Percentiles rank a stretch among this genome's conserved stretches.
These are phyloP conservation scores for Drosophila siamana DNA, from an alignment of 2,888 invertebrate genomes.

Conservation along the genomic window DNA sequence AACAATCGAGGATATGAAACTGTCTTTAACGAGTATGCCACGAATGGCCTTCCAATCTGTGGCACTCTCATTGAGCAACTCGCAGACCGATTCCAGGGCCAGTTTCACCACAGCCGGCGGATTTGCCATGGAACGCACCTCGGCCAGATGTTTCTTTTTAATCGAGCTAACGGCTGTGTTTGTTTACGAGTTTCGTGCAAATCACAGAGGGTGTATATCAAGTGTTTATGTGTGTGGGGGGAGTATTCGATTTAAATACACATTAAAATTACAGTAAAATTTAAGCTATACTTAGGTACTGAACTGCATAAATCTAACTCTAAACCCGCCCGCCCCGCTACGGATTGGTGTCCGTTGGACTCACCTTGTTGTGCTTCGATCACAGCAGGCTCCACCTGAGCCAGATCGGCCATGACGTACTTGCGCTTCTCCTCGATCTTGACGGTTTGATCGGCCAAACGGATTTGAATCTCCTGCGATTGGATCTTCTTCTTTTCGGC, in stretches of 20 bases:
- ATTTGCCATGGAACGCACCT: slow-evolving; percentile 97
- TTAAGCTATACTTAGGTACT: slow-evolving; percentile 34
- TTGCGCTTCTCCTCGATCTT: slow-evolving; percentile 97
- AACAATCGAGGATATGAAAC: slow-evolving; percentile 97
- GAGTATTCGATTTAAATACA: slow-evolving; percentile 44
- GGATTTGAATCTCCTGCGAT: slow-evolving; percentile 97
- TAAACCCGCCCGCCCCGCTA: slow-evolving; percentile 15
- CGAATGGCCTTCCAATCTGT: slow-evolving; percentile 97
- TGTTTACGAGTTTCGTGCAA: slow-evolving; percentile 19
- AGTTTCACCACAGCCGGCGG: slow-evolving; percentile 96
- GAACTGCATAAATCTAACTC: slow-evolving; percentile 18
- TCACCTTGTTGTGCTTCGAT: slow-evolving; percentile 98
- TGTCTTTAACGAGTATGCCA: slow-evolving; percentile 96
- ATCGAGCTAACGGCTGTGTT: slow-evolving; percentile 94
- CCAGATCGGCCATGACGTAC: slow-evolving; percentile 98
- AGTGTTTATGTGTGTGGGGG: slow-evolving; percentile 18
- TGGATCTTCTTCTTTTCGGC: slow-evolving; percentile 99
- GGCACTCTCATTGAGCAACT: slow-evolving; percentile 95
- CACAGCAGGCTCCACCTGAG: slow-evolving; percentile 99
- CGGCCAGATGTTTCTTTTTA: slow-evolving; percentile 97
- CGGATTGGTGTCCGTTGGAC: slow-evolving; percentile 47
- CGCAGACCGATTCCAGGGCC: slow-evolving; percentile 97
- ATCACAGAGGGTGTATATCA: slow-evolving; percentile 4
- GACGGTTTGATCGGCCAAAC: slow-evolving; percentile 94
- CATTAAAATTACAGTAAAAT: slow-evolving; percentile 32